Percentiles rank a stretch among this genome's conserved stretches.
Evolutionary conservation across 1,140 invertebrate genomes (phyloP).

Genomic region (Cardiocondyla obscurior): DNA sequence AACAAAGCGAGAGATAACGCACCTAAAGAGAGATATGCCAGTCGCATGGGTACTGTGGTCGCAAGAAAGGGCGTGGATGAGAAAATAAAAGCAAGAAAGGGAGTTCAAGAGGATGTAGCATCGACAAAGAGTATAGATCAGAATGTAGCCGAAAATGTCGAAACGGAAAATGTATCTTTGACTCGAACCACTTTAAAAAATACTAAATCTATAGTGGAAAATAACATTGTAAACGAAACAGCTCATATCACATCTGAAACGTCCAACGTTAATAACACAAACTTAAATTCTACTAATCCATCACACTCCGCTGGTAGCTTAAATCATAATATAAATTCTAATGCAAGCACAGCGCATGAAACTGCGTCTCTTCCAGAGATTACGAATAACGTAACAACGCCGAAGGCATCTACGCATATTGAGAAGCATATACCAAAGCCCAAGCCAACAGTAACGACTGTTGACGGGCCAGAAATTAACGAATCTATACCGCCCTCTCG

Average conservation of each 20-base stretch:
- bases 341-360: background rate
- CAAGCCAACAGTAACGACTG: conserved; percentile 79
- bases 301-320: background rate
- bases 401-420: conserved; percentile 11
- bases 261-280: background rate
- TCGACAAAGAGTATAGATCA: conserved; percentile 60
- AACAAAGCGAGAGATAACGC: conserved; percentile 11
- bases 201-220: conserved; percentile 14
- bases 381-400: conserved; percentile 8
- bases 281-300: background rate
- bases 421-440: conserved; percentile 78
- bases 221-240: background rate
- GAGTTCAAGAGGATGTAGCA: conserved; percentile 35
- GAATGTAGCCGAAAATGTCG: background rate
- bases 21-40: conserved; percentile 38
- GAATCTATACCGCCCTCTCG: conserved; percentile 74
- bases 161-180: background rate
- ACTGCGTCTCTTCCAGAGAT: background rate
- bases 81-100: conserved; percentile 66
- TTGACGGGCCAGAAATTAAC: conserved; percentile 71
- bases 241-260: background rate
- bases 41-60: background rate
- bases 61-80: conserved; percentile 55
- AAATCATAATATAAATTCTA: background rate
- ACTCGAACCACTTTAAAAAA: background rate